Conservation (phyloP, 2,113 vertebrate genomes). For the Otolemur garnettii region DNA sequence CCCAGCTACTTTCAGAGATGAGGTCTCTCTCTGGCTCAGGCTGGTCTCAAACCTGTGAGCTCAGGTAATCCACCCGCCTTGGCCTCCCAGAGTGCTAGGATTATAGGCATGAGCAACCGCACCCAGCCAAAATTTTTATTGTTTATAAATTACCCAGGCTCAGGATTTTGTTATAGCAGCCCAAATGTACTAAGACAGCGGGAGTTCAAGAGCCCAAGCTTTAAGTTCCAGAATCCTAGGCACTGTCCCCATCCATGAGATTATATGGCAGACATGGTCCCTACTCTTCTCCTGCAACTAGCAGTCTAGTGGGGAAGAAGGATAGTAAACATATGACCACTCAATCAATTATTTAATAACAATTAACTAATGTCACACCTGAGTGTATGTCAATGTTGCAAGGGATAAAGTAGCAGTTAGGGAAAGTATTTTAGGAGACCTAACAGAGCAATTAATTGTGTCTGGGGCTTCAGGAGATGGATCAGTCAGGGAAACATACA, state of each 20-base stretch:
- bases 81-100: too few species aligned
- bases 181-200: background rate
- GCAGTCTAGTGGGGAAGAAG: background rate
- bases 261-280: background rate
- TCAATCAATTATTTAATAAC: slow-evolving; percentile 68
- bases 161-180: background rate
- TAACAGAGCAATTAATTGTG: slow-evolving; percentile 3
- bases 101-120: too few species aligned
- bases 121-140: too few species aligned
- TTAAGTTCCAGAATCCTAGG: background rate
- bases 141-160: background rate
- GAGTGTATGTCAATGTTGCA: slow-evolving; percentile 37
- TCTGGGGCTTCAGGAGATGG: background rate
- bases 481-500: background rate
- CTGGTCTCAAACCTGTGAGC: too few species aligned
- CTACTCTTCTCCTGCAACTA: background rate
- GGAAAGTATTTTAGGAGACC: slow-evolving; percentile 27
- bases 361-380: slow-evolving; percentile 62
- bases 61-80: too few species aligned
- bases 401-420: slow-evolving; percentile 57
- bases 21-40: too few species aligned
- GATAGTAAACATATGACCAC: slow-evolving; percentile 49
- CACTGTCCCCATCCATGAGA: background rate
- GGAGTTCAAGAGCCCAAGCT: background rate
- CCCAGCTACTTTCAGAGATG: too few species aligned